Base-by-base conservation (phyloP, 2,113 vertebrate genomes). In the Eudyptes chrysolophus region DNA sequence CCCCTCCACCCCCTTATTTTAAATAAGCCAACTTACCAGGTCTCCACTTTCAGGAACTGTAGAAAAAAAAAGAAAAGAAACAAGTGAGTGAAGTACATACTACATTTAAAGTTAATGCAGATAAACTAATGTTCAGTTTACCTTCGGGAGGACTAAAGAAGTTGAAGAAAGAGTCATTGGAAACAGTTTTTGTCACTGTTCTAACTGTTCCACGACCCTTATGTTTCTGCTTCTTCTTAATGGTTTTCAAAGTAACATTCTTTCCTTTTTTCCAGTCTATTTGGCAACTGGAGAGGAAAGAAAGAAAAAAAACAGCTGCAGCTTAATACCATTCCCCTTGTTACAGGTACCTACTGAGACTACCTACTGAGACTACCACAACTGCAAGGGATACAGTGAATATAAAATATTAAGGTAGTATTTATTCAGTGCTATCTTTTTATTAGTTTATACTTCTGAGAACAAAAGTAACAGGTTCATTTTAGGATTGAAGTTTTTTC, bases 161-260 rank as follows among this genome's bases (percentile, higher is more conserved):
- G 97, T 99, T 99, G 97, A 99, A 99, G 97, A 99, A 99, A 65
- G 99, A 99, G 83, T 99, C 99, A 76, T 99, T 99, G 71, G 99
- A 99, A 95, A 99, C 99, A 2, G 99, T 99, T 98, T 99, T 99
- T 95, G 99, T 99, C 98, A 99, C 99, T 0, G 99, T 99, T 97
- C 99, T 98, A 96, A 99, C 99, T 58, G 99, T 99, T 76, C 99
- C 99, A 10, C 99, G 99, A 24, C 99, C 99, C 99, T 99, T 99
- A 98, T 99, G 99, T 97, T 99, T 99, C 97, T 99, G 99, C 90
- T 99, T 99, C 98, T 99, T 99, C 97, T 99, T 99, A 97, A 99
- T 99, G 12, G 99, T 99, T 98, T 99, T 99, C 98, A 99, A 98
- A 91, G 99, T 99, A 97, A 99, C 99, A 83, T 99, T 99, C 96